Percentiles rank a stretch among this genome's conserved stretches.
These are phyloP conservation scores for Melanostigma gelatinosum DNA, from an alignment of 2,113 vertebrate species.

Conservation along the genomic window DNA sequence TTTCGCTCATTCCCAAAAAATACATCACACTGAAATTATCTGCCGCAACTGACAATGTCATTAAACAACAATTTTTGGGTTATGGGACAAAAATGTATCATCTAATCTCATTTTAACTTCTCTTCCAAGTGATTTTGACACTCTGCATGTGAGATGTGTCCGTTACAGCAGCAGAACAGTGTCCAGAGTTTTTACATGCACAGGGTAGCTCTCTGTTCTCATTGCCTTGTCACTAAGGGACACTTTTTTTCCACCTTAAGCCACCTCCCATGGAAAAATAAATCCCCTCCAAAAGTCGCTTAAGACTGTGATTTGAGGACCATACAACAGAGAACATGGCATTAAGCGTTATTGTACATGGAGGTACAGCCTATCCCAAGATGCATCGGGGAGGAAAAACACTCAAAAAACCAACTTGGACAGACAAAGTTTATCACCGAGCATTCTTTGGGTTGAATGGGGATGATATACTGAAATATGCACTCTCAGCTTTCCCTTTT, in stretches of 20 bases:
- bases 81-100: not conserved
- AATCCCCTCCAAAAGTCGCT: not conserved
- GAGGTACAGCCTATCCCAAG: not conserved
- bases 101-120: not conserved
- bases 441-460: not conserved
- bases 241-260: not conserved
- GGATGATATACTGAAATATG: not conserved
- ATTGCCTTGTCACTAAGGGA: not conserved
- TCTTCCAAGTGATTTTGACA: not conserved
- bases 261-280: not conserved
- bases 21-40: not conserved
- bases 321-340: not conserved
- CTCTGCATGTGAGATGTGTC: not conserved
- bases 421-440: not conserved
- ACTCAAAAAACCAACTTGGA: not conserved
- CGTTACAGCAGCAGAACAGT: not conserved
- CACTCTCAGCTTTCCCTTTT: not conserved
- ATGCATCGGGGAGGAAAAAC: not conserved
- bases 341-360: not conserved
- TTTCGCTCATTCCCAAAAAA: not conserved
- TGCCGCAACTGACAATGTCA: not conserved
- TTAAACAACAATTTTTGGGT: not conserved
- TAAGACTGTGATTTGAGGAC: not conserved
- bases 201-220: constrained; percentile 17
- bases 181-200: constrained; percentile 4